These are phyloP conservation scores for Zele albiditarsus DNA, from an alignment of 2,888 invertebrate species.

Conservation along the genomic window DNA sequence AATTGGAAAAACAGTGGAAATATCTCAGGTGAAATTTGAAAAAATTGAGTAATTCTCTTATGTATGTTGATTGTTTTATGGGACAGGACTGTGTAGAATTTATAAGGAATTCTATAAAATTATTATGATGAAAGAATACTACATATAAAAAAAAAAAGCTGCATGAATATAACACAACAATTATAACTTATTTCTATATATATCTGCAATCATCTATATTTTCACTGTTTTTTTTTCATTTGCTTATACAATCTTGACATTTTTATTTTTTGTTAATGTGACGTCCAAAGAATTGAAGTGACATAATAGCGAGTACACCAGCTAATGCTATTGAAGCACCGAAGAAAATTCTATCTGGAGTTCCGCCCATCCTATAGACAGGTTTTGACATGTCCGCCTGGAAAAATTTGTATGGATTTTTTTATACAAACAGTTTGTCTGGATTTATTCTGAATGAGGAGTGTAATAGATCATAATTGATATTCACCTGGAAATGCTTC, in stretches of 20 bases:
- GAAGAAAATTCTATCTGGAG: slow-evolving; percentile 47
- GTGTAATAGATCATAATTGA: slow-evolving; percentile 1
- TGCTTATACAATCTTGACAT: slow-evolving; percentile 13
- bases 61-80: no score
- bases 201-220: neutral
- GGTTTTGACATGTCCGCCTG: slow-evolving; percentile 32
- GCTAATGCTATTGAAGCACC: slow-evolving; percentile 8
- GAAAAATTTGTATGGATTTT: neutral
- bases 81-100: no score
- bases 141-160: no score
- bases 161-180: no score
- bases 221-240: neutral
- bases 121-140: no score
- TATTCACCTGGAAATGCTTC: slow-evolving; percentile 43
- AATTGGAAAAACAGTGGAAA: no score
- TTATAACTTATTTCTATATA: no score
- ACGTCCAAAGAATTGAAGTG: neutral
- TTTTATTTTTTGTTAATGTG: slow-evolving; percentile 16
- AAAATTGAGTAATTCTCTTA: no score
- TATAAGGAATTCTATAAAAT: no score
- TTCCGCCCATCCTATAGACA: slow-evolving; percentile 43
- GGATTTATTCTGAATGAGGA: neutral
- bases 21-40: no score
- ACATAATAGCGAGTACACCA: neutral
- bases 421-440: slow-evolving; percentile 3